Conservation (phyloP, 2,888 invertebrate species). For the Aproaerema taeniolella region DNA sequence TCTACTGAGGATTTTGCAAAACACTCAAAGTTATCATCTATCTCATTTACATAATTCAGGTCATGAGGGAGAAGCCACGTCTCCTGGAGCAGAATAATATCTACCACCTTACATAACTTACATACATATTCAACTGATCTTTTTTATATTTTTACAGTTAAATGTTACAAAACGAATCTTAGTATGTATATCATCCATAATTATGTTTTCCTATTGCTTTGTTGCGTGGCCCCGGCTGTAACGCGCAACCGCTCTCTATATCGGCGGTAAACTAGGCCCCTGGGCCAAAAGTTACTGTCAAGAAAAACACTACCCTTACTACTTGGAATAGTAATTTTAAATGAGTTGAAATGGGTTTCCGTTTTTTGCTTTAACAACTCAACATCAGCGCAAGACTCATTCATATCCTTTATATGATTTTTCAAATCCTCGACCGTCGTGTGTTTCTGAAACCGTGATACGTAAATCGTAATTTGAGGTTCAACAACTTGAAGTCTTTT, state of each 20-base stretch:
- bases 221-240: neutral
- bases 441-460: neutral
- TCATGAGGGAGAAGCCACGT: neutral
- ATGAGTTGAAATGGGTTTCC: neutral
- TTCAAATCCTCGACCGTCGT: neutral
- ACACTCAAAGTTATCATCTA: neutral
- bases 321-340: neutral
- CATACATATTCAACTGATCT: slow-evolving; percentile 5
- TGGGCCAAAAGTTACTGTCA: neutral
- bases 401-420: neutral
- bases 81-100: neutral
- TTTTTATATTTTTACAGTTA: slow-evolving; percentile 15
- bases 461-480: neutral
- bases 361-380: neutral
- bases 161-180: slow-evolving; percentile 1
- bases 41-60: neutral
- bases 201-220: neutral
- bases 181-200: neutral
- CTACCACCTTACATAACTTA: neutral
- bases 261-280: neutral
- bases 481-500: neutral
- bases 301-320: neutral
- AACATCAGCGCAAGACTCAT: neutral
- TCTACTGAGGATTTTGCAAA: neutral
- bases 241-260: neutral